A percentile compares a stretch with the other conserved stretches of the same genome.
Evolutionary conservation across 1,140 invertebrate genomes (phyloP).

Genomic region (Schlechtendalia chinensis): DNA sequence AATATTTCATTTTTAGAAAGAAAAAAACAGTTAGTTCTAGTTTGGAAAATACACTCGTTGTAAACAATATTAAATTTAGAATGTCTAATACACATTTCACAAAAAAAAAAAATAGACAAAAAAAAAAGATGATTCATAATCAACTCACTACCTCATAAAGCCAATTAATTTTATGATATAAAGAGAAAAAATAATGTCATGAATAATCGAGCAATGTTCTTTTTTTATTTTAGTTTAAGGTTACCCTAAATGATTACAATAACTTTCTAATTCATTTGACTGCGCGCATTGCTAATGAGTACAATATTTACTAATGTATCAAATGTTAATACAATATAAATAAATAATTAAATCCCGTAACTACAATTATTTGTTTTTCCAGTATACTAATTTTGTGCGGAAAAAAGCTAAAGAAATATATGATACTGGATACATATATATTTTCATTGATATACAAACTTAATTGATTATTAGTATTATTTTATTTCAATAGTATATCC

Average conservation of each 20-base stretch:
- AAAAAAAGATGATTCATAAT: not conserved
- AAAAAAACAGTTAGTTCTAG: not conserved
- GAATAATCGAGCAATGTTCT: not conserved
- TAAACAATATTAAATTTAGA: constrained; percentile 8
- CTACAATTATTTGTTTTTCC: not conserved
- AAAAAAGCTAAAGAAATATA: not conserved
- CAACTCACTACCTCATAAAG: constrained; percentile 18
- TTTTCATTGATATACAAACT: no score
- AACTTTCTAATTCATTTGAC: constrained; percentile 24
- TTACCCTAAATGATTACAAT: not conserved
- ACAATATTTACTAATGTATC: constrained; percentile 25
- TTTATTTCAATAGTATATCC: not conserved
- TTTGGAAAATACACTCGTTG: constrained; percentile 20
- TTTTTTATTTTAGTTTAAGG: no score
- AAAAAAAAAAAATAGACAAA: constrained; percentile 7
- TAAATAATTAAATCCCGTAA: not conserved
- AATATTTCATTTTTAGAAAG: constrained; percentile 13
- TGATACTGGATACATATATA: not conserved
- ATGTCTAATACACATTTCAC: constrained; percentile 18
- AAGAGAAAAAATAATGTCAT: not conserved
- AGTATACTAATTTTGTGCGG: not conserved
- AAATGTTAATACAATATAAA: constrained; percentile 6
- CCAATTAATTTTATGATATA: constrained; percentile 1
- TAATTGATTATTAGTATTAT: not conserved
- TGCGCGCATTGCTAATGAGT: constrained; percentile 21